phyloP scores from a whole-genome alignment of 30 jellyfish, hydroid and myxozoan species.

The Chironex yamaguchii region DNA sequence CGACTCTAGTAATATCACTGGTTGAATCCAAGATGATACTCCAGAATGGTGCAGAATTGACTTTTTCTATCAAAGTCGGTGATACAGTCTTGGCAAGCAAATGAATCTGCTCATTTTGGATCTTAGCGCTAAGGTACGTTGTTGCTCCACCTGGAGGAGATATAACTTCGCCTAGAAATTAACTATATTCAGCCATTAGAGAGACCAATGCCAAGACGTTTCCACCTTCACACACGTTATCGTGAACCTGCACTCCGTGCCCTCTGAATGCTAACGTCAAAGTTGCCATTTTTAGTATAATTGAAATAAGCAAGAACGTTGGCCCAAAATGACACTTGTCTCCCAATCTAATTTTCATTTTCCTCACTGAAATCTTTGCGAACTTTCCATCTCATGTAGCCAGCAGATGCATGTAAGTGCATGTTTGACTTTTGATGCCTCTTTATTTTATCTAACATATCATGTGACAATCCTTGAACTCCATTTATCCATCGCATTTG shows the following conservation, averaged over 20 bases:
- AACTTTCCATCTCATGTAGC: constrained; percentile 24
- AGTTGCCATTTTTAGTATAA: constrained; percentile 17
- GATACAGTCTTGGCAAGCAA: constrained; percentile 43
- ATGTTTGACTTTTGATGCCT: not conserved
- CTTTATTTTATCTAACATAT: constrained; percentile 1
- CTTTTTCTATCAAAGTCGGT: constrained; percentile 12
- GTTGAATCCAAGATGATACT: constrained; percentile 10
- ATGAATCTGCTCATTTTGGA: constrained; percentile 24
- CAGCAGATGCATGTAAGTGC: constrained; percentile 5
- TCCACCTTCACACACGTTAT: constrained; percentile 48
- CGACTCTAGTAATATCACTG: constrained; percentile 28
- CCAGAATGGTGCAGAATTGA: constrained; percentile 13
- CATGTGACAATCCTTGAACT: not conserved
- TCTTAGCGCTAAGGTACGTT: constrained; percentile 24
- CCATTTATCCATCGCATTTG: constrained; percentile 40
- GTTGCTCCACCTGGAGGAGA: constrained; percentile 55
- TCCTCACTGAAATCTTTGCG: not conserved
- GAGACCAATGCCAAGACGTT: constrained; percentile 41
- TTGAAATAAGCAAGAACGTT: constrained; percentile 34
- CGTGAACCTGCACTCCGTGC: constrained; percentile 25
- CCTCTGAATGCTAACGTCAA: constrained; percentile 30
- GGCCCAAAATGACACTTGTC: constrained; percentile 37
- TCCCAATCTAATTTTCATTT: constrained; percentile 1
- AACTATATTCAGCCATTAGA: constrained; percentile 31
- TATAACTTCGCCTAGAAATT: constrained; percentile 31